These are phyloP conservation scores for Drosophila oshimai DNA, from an alignment of 1,140 invertebrate genomes.

Conservation along the genomic window DNA sequence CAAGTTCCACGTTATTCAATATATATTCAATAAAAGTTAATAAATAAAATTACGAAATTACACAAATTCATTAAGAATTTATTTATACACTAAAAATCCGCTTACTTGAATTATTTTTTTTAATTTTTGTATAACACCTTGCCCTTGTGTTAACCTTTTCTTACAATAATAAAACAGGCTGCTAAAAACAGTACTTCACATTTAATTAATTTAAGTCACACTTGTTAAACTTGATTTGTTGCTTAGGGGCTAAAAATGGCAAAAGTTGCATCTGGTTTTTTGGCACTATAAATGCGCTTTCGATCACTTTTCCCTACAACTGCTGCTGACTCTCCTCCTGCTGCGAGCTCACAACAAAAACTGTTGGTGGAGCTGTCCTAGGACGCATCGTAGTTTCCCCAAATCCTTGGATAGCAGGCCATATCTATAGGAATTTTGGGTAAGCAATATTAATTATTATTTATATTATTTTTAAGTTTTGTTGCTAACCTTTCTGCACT, in stretches of 20 bases:
- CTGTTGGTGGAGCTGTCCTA: constrained; percentile 47
- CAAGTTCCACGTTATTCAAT: no score
- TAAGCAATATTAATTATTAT: no score
- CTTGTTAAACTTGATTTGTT: not conserved
- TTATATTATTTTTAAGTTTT: no score
- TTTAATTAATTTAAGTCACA: not conserved
- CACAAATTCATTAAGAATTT: no score
- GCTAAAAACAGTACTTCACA: not conserved
- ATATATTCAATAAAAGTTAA: no score
- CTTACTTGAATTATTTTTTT: no score
- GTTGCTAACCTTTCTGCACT: constrained; percentile 30
- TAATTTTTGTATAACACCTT: no score
- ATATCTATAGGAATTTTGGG: constrained; percentile 3
- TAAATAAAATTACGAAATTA: no score
- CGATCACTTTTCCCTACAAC: not conserved
- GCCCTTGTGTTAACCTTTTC: no score
- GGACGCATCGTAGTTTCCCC: constrained; percentile 18
- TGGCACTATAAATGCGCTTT: constrained; percentile 45
- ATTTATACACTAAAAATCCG: no score
- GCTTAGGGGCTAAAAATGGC: not conserved
- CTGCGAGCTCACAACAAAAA: constrained; percentile 35
- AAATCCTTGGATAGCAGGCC: constrained; percentile 20
- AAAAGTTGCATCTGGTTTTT: constrained; percentile 16
- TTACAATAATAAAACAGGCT: no score
- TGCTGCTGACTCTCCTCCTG: not conserved